A percentile compares a stretch with the other conserved stretches of the same genome.
These are phyloP conservation scores for Bucco capensis DNA, from an alignment of 2,113 vertebrate genomes.

Conservation along the genomic window DNA sequence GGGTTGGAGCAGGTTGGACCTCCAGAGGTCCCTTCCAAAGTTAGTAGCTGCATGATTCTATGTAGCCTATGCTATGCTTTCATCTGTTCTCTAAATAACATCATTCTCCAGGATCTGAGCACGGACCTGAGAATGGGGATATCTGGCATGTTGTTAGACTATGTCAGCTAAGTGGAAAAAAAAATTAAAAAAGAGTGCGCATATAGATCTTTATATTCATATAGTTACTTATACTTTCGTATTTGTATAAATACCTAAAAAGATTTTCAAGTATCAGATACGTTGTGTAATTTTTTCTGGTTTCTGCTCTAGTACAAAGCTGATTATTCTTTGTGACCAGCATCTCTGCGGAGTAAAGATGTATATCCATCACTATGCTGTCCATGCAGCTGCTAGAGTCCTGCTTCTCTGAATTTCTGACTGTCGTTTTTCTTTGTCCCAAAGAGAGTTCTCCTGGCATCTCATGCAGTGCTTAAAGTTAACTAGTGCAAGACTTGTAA, in stretches of 20 bases:
- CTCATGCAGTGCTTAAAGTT: background rate
- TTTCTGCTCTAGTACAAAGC: background rate
- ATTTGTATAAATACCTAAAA: background rate
- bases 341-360: background rate
- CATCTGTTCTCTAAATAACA: background rate
- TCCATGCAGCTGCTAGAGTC: background rate
- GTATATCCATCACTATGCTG: background rate
- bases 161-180: background rate
- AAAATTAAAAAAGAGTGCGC: background rate
- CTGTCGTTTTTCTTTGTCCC: background rate
- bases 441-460: background rate
- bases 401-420: background rate
- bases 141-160: background rate
- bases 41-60: rapidly evolving
- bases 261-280: background rate
- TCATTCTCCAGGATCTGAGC: background rate
- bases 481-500: background rate
- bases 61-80: background rate
- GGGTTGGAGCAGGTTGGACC: background rate
- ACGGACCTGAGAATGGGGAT: background rate
- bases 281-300: background rate
- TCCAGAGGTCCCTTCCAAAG: background rate
- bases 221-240: background rate
- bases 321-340: background rate
- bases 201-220: background rate